A percentile compares a stretch with the other conserved stretches of the same genome.
Evolutionary conservation across 1,140 invertebrate genomes (phyloP).

Genomic region (Bombus impatiens): DNA sequence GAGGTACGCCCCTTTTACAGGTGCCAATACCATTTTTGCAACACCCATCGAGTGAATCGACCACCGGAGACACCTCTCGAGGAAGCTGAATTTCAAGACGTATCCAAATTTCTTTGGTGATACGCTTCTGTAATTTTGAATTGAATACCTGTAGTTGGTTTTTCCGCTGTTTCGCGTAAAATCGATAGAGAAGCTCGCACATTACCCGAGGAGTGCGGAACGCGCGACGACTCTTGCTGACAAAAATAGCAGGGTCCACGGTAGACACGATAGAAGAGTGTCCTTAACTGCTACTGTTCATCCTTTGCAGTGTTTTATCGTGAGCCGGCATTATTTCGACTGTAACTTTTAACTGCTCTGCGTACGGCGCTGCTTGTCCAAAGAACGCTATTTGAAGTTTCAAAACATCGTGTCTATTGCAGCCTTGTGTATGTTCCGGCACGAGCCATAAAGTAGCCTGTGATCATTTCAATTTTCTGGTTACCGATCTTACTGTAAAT

Average conservation of each 20-base stretch:
- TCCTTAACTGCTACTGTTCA: constrained; percentile 12
- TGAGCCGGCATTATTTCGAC: constrained; percentile 25
- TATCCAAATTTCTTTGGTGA: background rate
- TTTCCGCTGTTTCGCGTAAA: constrained; percentile 50
- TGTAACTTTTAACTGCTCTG: background rate
- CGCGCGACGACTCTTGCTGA: constrained; percentile 26
- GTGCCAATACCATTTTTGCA: constrained; percentile 49
- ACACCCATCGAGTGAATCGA: constrained; percentile 22
- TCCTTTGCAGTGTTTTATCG: background rate
- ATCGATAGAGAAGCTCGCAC: constrained; percentile 56
- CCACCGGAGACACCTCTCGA: background rate
- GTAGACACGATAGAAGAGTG: constrained; percentile 4
- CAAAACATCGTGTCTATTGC: constrained; percentile 26
- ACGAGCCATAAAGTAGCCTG: constrained; percentile 3
- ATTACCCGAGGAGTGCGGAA: constrained; percentile 46
- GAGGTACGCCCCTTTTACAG: constrained; percentile 55
- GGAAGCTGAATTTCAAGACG: background rate
- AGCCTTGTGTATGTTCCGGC: background rate
- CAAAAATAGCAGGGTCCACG: constrained; percentile 42
- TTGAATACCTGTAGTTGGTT: background rate
- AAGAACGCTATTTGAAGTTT: background rate
- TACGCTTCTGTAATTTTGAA: background rate
- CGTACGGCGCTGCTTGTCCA: background rate
- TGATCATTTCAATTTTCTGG: constrained; percentile 6
- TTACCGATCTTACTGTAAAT: background rate